Evolutionary conservation across 2,113 vertebrate genomes (phyloP), one percentile per base, ranked within the genome.

Genomic region (Nyctibius bracteatus): DNA sequence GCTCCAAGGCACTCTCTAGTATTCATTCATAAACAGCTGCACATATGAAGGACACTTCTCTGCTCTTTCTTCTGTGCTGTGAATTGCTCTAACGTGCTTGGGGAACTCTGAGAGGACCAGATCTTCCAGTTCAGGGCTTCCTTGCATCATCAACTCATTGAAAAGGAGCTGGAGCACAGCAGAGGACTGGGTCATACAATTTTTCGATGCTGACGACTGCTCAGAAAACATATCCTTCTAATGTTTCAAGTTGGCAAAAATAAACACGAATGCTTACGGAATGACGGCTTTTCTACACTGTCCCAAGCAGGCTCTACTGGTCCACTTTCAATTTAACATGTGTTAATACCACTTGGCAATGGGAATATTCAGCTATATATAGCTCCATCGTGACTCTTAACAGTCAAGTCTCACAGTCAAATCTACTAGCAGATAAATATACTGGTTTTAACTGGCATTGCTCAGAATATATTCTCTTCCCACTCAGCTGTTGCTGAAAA

Each of bases 161-260:
- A 33, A 74, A 66, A 79, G 14, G 35, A 67, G 65, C 44, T 43
- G 61, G 1, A 84, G 39, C 24, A 27, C 62, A 66, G 55, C 0
- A 0, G 10, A 82, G 33, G 35, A 23, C 24, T 30, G 57, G 44
- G 24, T 49, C 55, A 37, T 41, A 57, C 37, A 68, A 55, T 35
- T 72, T n/a, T 44, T 47, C 2, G 6, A 13, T 65, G 67, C 47
- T 2, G 16, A 65, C 8, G 67, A 25, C 43, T 43, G 8, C 52
- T 79, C 89, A 89, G 73, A 31, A 87, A 85, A 72, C 55, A 30
- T 3, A 33, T 9, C 27, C 30, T 31, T 67, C 81, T 86, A 6
- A 55, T 10, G n/a, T 86, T 95, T 89, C 61, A 47, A 71, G 81
- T 14, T 84, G 93, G 68, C 66, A 94, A 88, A 94, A 96, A 89